Base-by-base conservation (phyloP, 2,113 vertebrate genomes). In the Chaetops frenatus region DNA sequence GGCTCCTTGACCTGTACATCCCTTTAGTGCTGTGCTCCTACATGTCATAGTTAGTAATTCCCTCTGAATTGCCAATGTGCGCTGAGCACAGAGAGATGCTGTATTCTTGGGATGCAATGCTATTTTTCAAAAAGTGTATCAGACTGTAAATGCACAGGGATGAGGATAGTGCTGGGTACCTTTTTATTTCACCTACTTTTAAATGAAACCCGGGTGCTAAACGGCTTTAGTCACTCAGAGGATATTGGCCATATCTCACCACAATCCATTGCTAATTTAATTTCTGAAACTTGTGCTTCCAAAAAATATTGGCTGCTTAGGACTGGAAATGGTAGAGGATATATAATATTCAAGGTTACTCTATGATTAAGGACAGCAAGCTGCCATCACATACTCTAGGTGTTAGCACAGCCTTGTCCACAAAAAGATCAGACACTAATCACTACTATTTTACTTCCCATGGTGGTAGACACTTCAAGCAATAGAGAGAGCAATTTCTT, bases 361-460 rank as follows among this genome's bases (percentile, higher is more conserved):
- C 27, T 69, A 22, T 94, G 90, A 94, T 96, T 91, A 96, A 95
- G 87, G 86, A 88, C 74, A 65, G 81, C 60, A 51, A 88, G 81
- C 92, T 95, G 87, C 92, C 83, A 53, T 71, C 58, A 5, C 82
- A 74, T 72, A 62, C 73, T 74, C n/a, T 21, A 71, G 38, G 62
- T 78, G 90, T 88, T 81, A 90, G 85, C 45, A 70, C 54, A 84
- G 53, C 45, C 77, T 92, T 85, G 82, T 89, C 85, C 83, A 82
- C 72, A 77, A 53, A 92, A 84, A 95, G 90, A 88, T 77, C 92
- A 87, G 92, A 79, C 92, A 89, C 82, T 96, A 97, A 97, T 98
- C 95, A 97, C 88, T 89, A 65, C 56, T 92, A 62, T 95, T 97
- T 83, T 90, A 33, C 92, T 97, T 97, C 94, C 94, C 88, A n/a